Percentiles rank a stretch among this genome's conserved stretches.
These are phyloP conservation scores for Axis porcinus DNA, from an alignment of 2,113 vertebrate species.

Conservation along the genomic window DNA sequence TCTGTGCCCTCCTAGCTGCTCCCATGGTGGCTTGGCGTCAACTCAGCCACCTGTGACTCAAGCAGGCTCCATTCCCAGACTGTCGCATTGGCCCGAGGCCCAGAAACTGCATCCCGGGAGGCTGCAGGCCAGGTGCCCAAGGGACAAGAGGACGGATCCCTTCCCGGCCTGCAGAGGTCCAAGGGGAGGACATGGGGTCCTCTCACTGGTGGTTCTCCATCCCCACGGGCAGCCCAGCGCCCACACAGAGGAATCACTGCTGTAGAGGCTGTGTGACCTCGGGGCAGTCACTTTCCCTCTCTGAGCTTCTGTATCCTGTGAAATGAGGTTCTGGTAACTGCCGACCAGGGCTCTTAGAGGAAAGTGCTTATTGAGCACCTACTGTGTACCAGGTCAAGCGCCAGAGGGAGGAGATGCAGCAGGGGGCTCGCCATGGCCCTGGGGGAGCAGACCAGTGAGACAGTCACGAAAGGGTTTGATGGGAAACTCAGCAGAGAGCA, in stretches of 20 bases:
- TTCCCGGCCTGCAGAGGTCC: not conserved
- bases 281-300: not conserved
- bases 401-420: not conserved
- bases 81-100: slow-evolving; percentile 37
- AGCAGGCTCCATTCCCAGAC: slow-evolving; percentile 44
- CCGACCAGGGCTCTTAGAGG: not conserved
- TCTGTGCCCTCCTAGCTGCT: not conserved
- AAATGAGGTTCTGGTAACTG: not conserved
- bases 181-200: not conserved
- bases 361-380: not conserved
- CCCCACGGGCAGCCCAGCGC: rapidly evolving
- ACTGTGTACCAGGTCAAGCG: not conserved
- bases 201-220: not conserved
- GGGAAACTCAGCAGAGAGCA: not conserved
- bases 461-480: not conserved
- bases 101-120: slow-evolving; percentile 23
- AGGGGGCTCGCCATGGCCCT: not conserved
- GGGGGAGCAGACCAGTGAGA: not conserved
- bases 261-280: not conserved
- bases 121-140: not conserved
- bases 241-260: no score
- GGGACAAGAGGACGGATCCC: not conserved
- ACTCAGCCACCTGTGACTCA: slow-evolving; percentile 62
- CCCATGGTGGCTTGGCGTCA: not conserved
- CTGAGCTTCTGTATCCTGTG: not conserved